phyloP scores from a whole-genome alignment of 1,140 invertebrate species.

The Drosophila kanapiae region DNA sequence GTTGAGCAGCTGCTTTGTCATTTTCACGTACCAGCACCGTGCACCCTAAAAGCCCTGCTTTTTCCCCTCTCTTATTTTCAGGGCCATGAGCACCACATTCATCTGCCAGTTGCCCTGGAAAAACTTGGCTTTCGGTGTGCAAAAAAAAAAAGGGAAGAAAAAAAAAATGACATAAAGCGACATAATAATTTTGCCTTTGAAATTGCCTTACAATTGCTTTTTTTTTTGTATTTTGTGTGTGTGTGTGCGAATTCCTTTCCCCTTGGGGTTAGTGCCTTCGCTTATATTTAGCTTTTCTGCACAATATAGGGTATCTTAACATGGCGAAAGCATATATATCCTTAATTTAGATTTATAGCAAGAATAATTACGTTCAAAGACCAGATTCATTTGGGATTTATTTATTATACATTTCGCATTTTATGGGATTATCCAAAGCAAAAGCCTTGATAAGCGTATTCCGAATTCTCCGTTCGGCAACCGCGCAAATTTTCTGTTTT shows the following conservation, averaged over 20 bases:
- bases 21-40: conserved; percentile 64
- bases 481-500: conserved; percentile 5
- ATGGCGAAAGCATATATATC: not conserved
- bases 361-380: conserved; percentile 6
- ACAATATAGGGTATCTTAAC: conserved; percentile 2
- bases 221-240: conserved; percentile 21
- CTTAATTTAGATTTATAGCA: conserved; percentile 18
- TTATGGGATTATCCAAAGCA: not conserved
- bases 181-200: conserved; percentile 82
- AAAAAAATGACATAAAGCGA: conserved; percentile 82
- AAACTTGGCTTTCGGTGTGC: conserved; percentile 43
- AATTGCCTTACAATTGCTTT: conserved; percentile 82
- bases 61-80: conserved; percentile 11
- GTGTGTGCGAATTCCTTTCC: conserved; percentile 43
- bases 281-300: conserved; percentile 64
- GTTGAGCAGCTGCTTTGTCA: conserved; percentile 79
- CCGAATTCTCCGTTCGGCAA: not conserved
- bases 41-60: conserved; percentile 19
- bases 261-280: conserved; percentile 7
- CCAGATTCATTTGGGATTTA: conserved; percentile 9
- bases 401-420: not conserved
- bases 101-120: conserved; percentile 54
- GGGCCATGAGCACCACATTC: conserved; percentile 49
- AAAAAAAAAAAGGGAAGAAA: conserved; percentile 2
- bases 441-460: conserved; percentile 29